Base-by-base conservation (phyloP, 2,113 vertebrate species). In the Zosterops hypoxanthus region DNA sequence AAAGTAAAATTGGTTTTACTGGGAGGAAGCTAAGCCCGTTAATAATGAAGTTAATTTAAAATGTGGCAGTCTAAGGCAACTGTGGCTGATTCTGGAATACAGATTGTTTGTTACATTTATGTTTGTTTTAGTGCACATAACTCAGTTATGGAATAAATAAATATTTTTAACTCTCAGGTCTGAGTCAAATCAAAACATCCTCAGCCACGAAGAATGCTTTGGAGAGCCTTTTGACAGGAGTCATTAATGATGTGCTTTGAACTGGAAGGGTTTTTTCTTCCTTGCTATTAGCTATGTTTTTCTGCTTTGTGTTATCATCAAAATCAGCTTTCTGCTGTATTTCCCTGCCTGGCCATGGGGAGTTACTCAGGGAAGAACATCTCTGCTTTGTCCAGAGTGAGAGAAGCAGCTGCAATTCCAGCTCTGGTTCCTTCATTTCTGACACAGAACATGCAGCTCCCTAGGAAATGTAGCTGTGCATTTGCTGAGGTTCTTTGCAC, bases 241-340 rank as follows among this genome's bases (percentile, higher is more conserved):
- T 76, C 86, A 71, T 94, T 93, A 95, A 41, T 79, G 86, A 91
- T 90, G 88, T 96, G 85, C 93, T 97, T 95, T 93, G 95, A 94
- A 94, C 92, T 92, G 92, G 83, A 96, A 95, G 84, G 6, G 36
- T 13, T 92, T 96, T 93, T 85, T 14, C 86, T 95, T 2, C 76
- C 92, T 92, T 93, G 92, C 95, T 95, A 56, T 94, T 95, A 96
- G 92, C 96, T 88, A 31, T 95, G 80, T 95, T 83, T 92, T 92
- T 92, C 71, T 92, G 84, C 93, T 96, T 86, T 96, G 80, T 81
- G 72, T 92, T 95, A 66, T 24, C 91, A 60, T 82, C 92, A 85
- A 88, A 92, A 85, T 94, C 92, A 49, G 82, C 94, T 91, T 87
- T 90, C 84, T 95, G 83, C 87, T 96, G 15, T 60, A 47, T 94